These are phyloP conservation scores for Aspidiotus destructor DNA, from an alignment of 2,888 invertebrate species.

Conservation along the genomic window DNA sequence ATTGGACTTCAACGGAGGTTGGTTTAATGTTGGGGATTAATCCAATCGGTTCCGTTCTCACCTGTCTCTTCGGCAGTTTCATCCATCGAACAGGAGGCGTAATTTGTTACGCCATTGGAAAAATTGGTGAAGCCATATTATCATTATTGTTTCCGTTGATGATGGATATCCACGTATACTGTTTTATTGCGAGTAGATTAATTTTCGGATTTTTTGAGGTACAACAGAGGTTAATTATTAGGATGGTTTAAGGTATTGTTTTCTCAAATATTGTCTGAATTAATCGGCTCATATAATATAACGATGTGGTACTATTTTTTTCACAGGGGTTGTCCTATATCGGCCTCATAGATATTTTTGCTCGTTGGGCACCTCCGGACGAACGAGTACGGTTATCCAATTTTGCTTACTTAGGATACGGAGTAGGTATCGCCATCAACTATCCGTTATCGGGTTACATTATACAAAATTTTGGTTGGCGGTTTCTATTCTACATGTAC, in stretches of 20 bases:
- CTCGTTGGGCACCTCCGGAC: neutral
- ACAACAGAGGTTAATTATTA: neutral
- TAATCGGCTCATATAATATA: too few relatives aligned
- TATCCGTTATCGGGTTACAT: neutral
- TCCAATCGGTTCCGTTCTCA: neutral
- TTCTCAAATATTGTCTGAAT: neutral
- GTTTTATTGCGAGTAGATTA: neutral
- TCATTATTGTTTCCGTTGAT: neutral
- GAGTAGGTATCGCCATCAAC: neutral
- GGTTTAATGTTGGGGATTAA: neutral
- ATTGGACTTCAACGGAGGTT: constrained; percentile 1
- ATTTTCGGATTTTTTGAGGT: neutral
- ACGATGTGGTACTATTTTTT: neutral
- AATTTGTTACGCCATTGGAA: neutral
- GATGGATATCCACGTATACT: neutral
- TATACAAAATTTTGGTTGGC: neutral
- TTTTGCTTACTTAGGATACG: neutral
- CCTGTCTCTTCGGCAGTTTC: neutral
- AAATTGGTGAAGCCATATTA: neutral
- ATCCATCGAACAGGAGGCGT: neutral
- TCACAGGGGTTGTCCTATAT: neutral
- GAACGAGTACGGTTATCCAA: neutral
- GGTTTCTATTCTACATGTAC: neutral
- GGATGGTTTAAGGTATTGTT: neutral
- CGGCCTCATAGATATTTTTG: constrained; percentile 1